phyloP scores from a whole-genome alignment of 2,113 vertebrate genomes.

The Eurypyga helias region DNA sequence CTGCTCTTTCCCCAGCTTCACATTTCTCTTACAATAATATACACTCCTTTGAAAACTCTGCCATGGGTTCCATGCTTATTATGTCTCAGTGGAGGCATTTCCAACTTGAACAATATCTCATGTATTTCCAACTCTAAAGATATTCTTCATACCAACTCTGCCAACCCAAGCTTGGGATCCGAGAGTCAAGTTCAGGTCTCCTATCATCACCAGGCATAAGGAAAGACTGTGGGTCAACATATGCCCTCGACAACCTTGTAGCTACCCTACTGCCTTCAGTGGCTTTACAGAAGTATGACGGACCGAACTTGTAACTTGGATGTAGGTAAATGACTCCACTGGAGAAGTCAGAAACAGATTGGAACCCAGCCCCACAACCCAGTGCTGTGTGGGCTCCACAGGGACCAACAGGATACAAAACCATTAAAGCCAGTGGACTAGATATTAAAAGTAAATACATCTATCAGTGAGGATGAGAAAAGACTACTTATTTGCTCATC shows the following conservation, averaged over 20 bases:
- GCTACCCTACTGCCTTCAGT: background rate
- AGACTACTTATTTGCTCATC: background rate
- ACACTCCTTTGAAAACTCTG: background rate
- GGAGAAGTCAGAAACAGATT: background rate
- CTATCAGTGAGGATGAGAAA: background rate
- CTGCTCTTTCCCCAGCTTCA: background rate
- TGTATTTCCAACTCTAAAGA: background rate
- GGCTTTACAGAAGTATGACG: background rate
- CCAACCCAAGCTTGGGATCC: background rate
- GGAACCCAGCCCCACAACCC: background rate
- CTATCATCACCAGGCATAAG: background rate
- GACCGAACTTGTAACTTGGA: background rate
- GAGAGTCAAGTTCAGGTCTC: background rate
- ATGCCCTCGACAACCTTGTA: background rate
- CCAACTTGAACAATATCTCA: background rate
- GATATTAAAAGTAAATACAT: background rate
- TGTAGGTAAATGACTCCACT: background rate
- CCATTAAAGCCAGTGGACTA: background rate
- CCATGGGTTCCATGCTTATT: background rate
- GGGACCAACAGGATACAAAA: background rate
- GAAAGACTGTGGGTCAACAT: background rate
- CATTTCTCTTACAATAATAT: background rate
- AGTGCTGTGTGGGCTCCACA: accelerated
- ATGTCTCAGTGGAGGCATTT: background rate
- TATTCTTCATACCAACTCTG: background rate